phyloP scores from a whole-genome alignment of 2,888 invertebrate genomes.

The Melolontha melolontha region DNA sequence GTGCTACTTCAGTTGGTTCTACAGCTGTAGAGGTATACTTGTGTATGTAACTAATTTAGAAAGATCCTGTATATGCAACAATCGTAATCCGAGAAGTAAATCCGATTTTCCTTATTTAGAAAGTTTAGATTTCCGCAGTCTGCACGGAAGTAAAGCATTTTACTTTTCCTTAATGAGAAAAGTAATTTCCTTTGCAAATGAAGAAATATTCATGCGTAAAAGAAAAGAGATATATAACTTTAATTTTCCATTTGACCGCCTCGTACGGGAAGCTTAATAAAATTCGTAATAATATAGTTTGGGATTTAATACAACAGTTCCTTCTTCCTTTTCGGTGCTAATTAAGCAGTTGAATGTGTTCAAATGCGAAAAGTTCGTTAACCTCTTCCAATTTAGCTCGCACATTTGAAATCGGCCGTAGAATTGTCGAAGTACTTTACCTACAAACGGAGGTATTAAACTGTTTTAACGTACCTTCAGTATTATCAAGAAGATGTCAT shows the following conservation, averaged over 20 bases:
- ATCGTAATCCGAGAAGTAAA: background rate
- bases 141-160: slow-evolving; percentile 1
- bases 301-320: slow-evolving; percentile 12
- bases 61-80: too few species aligned
- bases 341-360: slow-evolving; percentile 17
- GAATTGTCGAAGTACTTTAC: too few species aligned
- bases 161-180: too few species aligned
- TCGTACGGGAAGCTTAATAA: background rate
- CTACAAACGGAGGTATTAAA: too few species aligned
- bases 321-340: slow-evolving; percentile 9
- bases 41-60: too few species aligned
- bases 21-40: too few species aligned
- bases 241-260: slow-evolving; percentile 8
- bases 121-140: background rate
- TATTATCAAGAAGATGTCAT: too few species aligned
- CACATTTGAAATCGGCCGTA: background rate
- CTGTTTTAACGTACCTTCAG: too few species aligned
- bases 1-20: too few species aligned
- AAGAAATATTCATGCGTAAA: too few species aligned
- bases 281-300: background rate
- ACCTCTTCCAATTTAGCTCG: slow-evolving; percentile 19
- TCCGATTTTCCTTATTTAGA: background rate
- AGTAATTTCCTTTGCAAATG: too few species aligned
- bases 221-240: background rate
- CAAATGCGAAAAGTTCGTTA: slow-evolving; percentile 9